phyloP scores from a whole-genome alignment of 2,888 invertebrate genomes.

The Drosophila putrida region DNA sequence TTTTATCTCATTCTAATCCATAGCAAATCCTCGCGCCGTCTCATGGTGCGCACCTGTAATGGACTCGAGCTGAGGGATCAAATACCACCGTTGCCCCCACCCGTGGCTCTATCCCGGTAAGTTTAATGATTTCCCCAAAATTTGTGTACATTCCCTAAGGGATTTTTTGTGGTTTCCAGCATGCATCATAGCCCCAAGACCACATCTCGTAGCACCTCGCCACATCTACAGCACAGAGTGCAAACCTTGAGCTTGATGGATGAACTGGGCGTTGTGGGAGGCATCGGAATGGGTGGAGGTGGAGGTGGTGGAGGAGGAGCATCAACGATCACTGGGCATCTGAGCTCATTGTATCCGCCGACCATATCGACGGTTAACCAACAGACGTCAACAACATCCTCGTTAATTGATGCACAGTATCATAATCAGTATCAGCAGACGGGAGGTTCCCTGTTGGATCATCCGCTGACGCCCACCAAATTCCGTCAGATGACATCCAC shows the following conservation, averaged over 20 bases:
- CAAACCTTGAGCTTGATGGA: conserved; percentile 85
- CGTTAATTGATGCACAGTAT: conserved; percentile 83
- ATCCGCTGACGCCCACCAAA: conserved; percentile 85
- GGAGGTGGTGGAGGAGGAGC: conserved; percentile 61
- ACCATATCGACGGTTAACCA: conserved; percentile 83
- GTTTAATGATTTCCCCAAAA: conserved; percentile 27
- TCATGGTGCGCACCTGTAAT: conserved; percentile 92
- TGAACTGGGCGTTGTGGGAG: conserved; percentile 69
- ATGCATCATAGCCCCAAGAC: conserved; percentile 86
- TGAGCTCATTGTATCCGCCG: conserved; percentile 83
- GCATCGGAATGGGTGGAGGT: conserved; percentile 51
- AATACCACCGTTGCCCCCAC: conserved; percentile 87
- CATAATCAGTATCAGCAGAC: conserved; percentile 85
- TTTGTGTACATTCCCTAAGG: conserved; percentile 5
- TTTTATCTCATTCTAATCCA: background rate
- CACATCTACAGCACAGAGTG: conserved; percentile 85
- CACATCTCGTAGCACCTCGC: conserved; percentile 85
- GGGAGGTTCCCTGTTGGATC: conserved; percentile 84
- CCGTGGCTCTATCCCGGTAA: conserved; percentile 86
- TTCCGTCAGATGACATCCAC: conserved; percentile 84
- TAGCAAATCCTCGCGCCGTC: conserved; percentile 87
- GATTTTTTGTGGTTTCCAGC: conserved; percentile 51
- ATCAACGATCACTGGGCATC: conserved; percentile 81
- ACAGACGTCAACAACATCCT: conserved; percentile 84
- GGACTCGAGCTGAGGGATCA: conserved; percentile 90